Base-by-base conservation (phyloP, 2,113 vertebrate genomes). In the Crocuta crocuta region DNA sequence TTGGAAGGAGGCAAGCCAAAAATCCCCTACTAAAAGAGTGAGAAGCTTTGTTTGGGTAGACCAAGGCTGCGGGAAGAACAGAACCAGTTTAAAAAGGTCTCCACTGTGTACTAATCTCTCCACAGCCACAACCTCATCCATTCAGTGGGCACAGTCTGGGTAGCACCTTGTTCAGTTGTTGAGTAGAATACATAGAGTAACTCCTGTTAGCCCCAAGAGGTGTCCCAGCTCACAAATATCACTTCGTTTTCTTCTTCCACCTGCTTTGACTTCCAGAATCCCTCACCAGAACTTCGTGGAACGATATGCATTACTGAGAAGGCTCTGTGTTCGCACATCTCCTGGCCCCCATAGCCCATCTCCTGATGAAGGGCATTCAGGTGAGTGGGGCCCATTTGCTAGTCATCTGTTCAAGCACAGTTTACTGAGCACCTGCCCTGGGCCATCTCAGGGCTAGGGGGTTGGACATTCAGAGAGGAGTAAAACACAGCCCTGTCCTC, bases 271-370 rank as follows among this genome's bases (percentile, higher is more conserved):
- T 91, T 5, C 5, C 97, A 99, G 99, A 98, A 99, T 99, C 98
- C 99, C 99, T 65, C 99, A 99, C 91, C 96, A 83, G 97, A 98
- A 98, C 89, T 99, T 99, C 95, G 31, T 99, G 21, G 99, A 99
- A 43, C 99, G 99, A 65, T 99, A 99, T 0, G 63, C 98, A 68
- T 63, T 99, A 26, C 98, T 99, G 79, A 95, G 97, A 45, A 98
- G 95, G 98, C 95, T 98, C 58, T 0, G 0, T 63, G 95, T 87
- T 81, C 39, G 0, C 0, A 74, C 55, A 13, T 9, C 7, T 12
- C 28, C 55, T 10, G 48, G 89, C 5, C 71, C 91, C 94, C 98
- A 96, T 65, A 91, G 3, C 63, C 82, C 45, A 23, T 80, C n/a
- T 16, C 73, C 81, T 45, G 86, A 98, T 10, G 87, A 93, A 96